Base-by-base conservation (phyloP, 1,140 invertebrate genomes). In the Diorhabda sublineata region DNA sequence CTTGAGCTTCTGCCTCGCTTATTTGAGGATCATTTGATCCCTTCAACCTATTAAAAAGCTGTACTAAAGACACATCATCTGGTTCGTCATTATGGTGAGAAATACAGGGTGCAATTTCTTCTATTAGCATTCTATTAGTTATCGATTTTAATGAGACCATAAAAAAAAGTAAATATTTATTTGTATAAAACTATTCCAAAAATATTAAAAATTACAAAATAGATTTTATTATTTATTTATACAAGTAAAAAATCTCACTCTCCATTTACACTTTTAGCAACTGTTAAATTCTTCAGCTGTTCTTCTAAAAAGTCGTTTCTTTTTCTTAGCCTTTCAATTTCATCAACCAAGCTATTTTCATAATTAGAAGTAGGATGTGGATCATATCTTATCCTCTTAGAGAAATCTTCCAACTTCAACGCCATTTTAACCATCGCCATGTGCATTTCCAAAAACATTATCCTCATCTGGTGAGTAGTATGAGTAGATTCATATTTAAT, bases 381-480 rank as follows among this genome's bases (percentile, higher is more conserved):
- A 52, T 72, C 69, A 8, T 74, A 67, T 9, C 69, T 67, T 7
- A 72, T 52, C 44, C 52, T 43, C n/a, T 72, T 69, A 44, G 11
- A 71, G 60, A 56, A 57, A 58, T 75, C 67, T 52, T 75, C 71
- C 11, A 75, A 58, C 60, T 75, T 75, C 26, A 75, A 73, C 58
- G 72, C 73, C 42, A 73, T 70, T 56, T 73, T 75, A 8, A 75
- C 59, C 63, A 67, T 71, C 5, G 71, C 67, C 74, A 75, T 70
- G 7, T 73, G 71, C n/a, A 75, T 42, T 56, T 75, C 70, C 6
- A 73, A 61, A 8, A 71, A n/a, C 63, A 73, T 71, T n/a, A 60
- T 61, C 42, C 71, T 69, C 5, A 73, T 67, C 26, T 71, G 70
- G 26, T 67, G 52, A 3, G 66, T 66, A 3, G 59, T 64, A n/a